Conservation (phyloP, 2,888 invertebrate genomes). For the Blera fallax region DNA sequence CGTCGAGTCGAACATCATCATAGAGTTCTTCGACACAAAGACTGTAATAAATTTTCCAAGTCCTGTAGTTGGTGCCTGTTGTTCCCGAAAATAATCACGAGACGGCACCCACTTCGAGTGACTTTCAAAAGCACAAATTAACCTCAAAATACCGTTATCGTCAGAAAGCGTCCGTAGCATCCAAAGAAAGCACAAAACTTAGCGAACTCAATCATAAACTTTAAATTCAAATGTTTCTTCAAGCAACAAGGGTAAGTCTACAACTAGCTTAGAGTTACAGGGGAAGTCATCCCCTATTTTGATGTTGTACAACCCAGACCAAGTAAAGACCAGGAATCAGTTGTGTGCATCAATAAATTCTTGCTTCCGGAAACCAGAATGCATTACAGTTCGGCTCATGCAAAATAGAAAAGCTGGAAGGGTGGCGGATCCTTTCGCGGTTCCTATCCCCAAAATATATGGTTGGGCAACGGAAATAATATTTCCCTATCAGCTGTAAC, state of each 20-base stretch:
- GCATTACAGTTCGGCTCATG: slow-evolving; percentile 8
- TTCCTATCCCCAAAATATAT: slow-evolving; percentile 18
- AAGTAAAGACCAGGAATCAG: background rate
- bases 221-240: background rate
- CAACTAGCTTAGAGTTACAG: background rate
- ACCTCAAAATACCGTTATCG: background rate
- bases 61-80: background rate
- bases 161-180: background rate
- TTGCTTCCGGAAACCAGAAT: slow-evolving; percentile 30
- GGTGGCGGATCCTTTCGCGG: slow-evolving; percentile 26
- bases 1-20: slow-evolving; percentile 11
- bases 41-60: background rate
- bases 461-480: slow-evolving; percentile 28
- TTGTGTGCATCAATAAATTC: slow-evolving; percentile 19
- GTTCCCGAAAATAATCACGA: background rate
- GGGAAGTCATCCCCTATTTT: too few relatives aligned
- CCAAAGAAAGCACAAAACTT: slow-evolving; percentile 2
- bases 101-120: background rate
- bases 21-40: too few relatives aligned
- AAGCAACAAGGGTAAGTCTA: background rate
- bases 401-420: background rate
- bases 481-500: slow-evolving; percentile 28
- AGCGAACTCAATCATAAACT: background rate
- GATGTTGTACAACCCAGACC: background rate
- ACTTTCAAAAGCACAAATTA: background rate